Conservation (phyloP, 2,888 invertebrate genomes). For the Troides aeacus region DNA sequence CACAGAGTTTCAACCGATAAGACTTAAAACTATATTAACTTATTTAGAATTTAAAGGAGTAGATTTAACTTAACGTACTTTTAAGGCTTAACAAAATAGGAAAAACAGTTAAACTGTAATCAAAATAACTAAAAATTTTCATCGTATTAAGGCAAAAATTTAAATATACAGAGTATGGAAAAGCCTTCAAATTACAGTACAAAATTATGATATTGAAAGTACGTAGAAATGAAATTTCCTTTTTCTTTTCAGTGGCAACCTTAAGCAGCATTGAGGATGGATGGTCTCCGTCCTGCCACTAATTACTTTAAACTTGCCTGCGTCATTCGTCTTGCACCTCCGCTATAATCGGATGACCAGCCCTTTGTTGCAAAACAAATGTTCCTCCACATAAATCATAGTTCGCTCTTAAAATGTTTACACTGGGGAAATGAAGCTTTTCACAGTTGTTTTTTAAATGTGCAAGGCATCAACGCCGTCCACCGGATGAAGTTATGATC, state of each 20-base stretch:
- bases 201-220: no score
- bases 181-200: no score
- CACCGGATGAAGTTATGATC: background rate
- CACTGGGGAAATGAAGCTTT: background rate
- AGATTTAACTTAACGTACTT: no score
- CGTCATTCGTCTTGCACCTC: conserved; percentile 35
- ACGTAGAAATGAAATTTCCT: no score
- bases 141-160: no score
- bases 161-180: no score
- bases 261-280: conserved; percentile 34
- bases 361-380: conserved; percentile 30
- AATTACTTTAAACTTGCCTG: conserved; percentile 46
- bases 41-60: no score
- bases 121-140: no score
- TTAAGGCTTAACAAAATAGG: no score
- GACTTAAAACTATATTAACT: no score
- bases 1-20: no score
- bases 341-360: conserved; percentile 24
- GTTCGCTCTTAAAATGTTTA: background rate
- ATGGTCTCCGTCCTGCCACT: conserved; percentile 41
- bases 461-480: background rate
- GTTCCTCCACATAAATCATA: conserved; percentile 1
- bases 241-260: conserved; percentile 29
- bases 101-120: no score
- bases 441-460: background rate